Evolutionary conservation across 2,113 vertebrate species (phyloP).

Genomic region (Axis porcinus): DNA sequence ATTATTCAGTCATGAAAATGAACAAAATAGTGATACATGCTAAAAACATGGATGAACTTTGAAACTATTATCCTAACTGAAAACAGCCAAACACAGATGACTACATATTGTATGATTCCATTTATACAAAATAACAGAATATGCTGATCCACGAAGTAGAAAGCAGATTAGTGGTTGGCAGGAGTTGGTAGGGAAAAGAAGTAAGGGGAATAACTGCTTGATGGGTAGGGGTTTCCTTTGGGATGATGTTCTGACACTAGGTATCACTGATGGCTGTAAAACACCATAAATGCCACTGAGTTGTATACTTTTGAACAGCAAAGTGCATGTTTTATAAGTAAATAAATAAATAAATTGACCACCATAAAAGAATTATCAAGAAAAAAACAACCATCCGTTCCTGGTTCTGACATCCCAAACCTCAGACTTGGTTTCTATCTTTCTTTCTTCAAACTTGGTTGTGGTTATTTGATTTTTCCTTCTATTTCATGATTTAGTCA

Average conservation of each 20-base stretch:
- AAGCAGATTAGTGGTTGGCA: not conserved
- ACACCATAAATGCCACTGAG: not conserved
- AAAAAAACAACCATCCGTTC: not conserved
- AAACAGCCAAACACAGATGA: not conserved
- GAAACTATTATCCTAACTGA: not conserved
- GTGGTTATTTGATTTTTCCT: not conserved
- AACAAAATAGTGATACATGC: not conserved
- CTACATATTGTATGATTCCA: not conserved
- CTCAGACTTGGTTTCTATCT: not conserved
- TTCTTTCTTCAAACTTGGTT: not conserved
- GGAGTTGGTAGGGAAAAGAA: not conserved
- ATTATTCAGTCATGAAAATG: not conserved
- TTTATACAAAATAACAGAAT: not conserved
- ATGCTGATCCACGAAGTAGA: not conserved
- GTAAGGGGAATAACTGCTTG: not conserved
- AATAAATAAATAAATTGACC: not conserved
- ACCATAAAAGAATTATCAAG: not conserved
- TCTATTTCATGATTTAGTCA: not conserved
- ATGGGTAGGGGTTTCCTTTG: not conserved
- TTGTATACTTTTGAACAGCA: not conserved
- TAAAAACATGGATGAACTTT: not conserved
- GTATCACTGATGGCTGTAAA: not conserved
- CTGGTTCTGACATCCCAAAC: not conserved
- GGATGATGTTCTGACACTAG: not conserved
- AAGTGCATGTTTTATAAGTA: not conserved